phyloP scores from a whole-genome alignment of 2,797 vertebrate genomes.

The Pteronotus mesoamericanus region DNA sequence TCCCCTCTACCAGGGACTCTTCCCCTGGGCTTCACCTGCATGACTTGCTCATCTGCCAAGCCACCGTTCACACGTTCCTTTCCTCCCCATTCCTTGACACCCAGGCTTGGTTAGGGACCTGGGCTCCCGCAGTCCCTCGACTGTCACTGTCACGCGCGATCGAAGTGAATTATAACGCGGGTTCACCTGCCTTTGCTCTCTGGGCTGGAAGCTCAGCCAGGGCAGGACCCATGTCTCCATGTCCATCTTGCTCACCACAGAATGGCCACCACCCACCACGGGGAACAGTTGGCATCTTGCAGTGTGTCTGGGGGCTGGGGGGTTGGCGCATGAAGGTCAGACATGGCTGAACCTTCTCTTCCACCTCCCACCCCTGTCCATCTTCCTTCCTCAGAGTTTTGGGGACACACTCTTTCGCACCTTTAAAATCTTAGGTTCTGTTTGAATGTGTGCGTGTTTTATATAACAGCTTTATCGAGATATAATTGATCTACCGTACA shows the following conservation, averaged over 20 bases:
- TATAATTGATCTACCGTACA: not conserved
- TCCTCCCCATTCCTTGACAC: not conserved
- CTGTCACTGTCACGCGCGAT: fast-evolving
- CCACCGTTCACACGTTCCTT: not conserved
- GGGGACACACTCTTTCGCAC: not conserved
- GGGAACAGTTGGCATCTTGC: not conserved
- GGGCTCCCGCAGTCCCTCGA: not conserved
- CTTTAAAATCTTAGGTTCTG: not conserved
- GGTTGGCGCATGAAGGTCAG: not conserved
- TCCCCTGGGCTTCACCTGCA: not conserved
- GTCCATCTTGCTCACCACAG: not conserved
- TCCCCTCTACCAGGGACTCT: not conserved
- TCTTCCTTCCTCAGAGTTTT: not conserved
- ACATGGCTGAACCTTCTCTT: not conserved
- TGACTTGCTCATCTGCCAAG: not conserved
- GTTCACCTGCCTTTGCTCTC: not conserved
- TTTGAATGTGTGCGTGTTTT: not conserved
- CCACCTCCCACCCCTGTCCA: not conserved
- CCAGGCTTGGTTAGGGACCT: not conserved
- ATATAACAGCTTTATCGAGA: not conserved
- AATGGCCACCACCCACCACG: not conserved
- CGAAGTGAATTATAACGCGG: fast-evolving
- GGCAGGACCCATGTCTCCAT: not conserved
- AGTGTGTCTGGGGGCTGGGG: fast-evolving
- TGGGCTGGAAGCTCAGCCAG: not conserved